These are phyloP conservation scores for Cantharis flavilabris DNA, from an alignment of 2,888 invertebrate species.

Conservation along the genomic window DNA sequence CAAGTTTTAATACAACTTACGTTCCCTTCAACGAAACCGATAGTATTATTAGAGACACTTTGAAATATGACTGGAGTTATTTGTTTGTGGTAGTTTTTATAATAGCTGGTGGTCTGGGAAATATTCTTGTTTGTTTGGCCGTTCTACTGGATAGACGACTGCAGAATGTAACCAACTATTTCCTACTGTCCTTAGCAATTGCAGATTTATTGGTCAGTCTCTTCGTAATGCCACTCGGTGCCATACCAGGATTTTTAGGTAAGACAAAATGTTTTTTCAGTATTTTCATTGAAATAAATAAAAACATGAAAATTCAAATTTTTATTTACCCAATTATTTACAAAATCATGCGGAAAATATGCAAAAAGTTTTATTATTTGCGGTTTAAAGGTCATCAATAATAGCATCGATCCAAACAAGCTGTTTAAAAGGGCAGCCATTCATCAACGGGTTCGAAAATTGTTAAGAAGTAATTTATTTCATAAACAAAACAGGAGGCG, in stretches of 20 bases:
- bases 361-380: neutral
- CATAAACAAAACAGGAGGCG: neutral
- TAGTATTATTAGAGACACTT: conserved; percentile 29
- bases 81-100: conserved; percentile 85
- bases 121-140: conserved; percentile 91
- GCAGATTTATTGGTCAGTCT: conserved; percentile 92
- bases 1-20: conserved; percentile 19
- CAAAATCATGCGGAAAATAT: neutral
- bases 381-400: neutral
- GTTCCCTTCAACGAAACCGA: conserved; percentile 16
- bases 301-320: neutral
- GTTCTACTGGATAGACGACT: conserved; percentile 87
- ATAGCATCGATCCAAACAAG: neutral
- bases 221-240: conserved; percentile 95
- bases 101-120: conserved; percentile 86
- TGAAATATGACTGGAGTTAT: conserved; percentile 78
- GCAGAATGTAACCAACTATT: conserved; percentile 96
- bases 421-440: neutral
- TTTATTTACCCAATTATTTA: neutral
- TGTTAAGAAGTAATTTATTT: neutral
- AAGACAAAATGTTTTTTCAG: conserved; percentile 57
- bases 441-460: neutral
- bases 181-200: conserved; percentile 88
- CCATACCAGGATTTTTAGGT: conserved; percentile 93
- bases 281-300: neutral